Evolutionary conservation across 2,888 invertebrate genomes (phyloP).

Genomic region (Caenorhabditis virilis): DNA sequence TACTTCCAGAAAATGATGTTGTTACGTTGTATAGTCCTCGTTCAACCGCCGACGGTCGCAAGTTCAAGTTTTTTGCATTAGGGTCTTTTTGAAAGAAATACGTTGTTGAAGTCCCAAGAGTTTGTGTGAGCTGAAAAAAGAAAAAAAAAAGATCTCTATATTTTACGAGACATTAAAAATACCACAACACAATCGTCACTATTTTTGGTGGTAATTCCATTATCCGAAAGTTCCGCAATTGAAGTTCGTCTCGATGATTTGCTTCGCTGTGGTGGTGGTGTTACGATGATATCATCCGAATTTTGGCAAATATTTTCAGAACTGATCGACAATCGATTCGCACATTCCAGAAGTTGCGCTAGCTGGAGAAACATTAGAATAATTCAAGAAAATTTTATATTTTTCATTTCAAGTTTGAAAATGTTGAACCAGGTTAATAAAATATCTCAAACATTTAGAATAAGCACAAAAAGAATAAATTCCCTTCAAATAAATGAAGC

Average conservation of each 20-base stretch:
- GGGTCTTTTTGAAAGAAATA: slow-evolving; percentile 39
- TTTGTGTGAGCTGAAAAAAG: slow-evolving; percentile 23
- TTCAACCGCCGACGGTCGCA: slow-evolving; percentile 29
- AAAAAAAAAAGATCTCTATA: not conserved
- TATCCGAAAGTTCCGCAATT: slow-evolving; percentile 27
- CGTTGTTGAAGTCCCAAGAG: slow-evolving; percentile 30
- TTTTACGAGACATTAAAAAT: not conserved
- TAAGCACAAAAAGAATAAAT: too few relatives aligned
- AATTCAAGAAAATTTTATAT: too few relatives aligned
- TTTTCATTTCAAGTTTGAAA: too few relatives aligned
- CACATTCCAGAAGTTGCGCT: slow-evolving; percentile 25
- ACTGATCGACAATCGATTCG: slow-evolving; percentile 12
- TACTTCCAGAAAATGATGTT: not conserved
- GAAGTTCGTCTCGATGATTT: slow-evolving; percentile 17
- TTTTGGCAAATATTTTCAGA: not conserved
- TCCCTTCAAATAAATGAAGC: too few relatives aligned
- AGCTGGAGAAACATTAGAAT: too few relatives aligned
- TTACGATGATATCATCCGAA: not conserved
- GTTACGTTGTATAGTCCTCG: slow-evolving; percentile 30
- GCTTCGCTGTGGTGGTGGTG: not conserved
- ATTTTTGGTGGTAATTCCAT: slow-evolving; percentile 8
- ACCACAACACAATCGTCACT: slow-evolving; percentile 30
- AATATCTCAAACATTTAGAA: too few relatives aligned
- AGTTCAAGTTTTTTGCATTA: slow-evolving; percentile 10
- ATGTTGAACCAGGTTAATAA: too few relatives aligned